These are phyloP conservation scores for Acanthosepion esculentum DNA, from an alignment of 2,888 invertebrate species.

Conservation along the genomic window DNA sequence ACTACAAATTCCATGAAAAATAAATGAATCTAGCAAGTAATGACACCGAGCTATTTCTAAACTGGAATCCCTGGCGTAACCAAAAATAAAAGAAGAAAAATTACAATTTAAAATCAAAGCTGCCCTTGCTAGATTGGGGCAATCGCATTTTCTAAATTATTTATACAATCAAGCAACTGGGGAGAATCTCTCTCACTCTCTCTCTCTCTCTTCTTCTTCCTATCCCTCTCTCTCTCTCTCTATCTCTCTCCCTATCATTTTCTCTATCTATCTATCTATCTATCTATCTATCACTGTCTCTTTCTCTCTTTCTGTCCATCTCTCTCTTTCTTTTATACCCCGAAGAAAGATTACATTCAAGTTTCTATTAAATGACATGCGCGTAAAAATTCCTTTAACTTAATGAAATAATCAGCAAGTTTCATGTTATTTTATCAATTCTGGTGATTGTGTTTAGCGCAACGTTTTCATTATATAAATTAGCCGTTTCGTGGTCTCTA, in stretches of 20 bases:
- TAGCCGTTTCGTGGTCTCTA: background rate
- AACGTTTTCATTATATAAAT: background rate
- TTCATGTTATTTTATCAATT: background rate
- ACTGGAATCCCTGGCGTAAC: background rate
- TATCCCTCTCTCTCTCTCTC: background rate
- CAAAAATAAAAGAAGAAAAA: background rate
- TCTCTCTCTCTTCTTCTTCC: no score
- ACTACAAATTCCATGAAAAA: no score
- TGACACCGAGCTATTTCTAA: background rate
- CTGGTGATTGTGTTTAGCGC: background rate
- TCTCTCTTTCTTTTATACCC: background rate
- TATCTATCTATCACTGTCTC: background rate
- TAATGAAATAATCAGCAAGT: background rate
- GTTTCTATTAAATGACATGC: constrained; percentile 6
- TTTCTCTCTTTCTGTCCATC: background rate
- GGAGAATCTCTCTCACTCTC: background rate
- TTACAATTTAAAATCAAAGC: background rate
- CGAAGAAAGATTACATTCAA: background rate
- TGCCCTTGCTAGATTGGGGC: background rate
- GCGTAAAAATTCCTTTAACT: background rate
- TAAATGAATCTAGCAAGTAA: no score
- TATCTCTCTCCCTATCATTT: background rate
- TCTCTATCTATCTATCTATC: background rate
- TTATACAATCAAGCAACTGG: constrained; percentile 7
- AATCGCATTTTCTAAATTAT: background rate